Percentiles rank a stretch among this genome's conserved stretches.
These are phyloP conservation scores for Temnothorax nylanderi DNA, from an alignment of 1,140 invertebrate genomes.

Conservation along the genomic window DNA sequence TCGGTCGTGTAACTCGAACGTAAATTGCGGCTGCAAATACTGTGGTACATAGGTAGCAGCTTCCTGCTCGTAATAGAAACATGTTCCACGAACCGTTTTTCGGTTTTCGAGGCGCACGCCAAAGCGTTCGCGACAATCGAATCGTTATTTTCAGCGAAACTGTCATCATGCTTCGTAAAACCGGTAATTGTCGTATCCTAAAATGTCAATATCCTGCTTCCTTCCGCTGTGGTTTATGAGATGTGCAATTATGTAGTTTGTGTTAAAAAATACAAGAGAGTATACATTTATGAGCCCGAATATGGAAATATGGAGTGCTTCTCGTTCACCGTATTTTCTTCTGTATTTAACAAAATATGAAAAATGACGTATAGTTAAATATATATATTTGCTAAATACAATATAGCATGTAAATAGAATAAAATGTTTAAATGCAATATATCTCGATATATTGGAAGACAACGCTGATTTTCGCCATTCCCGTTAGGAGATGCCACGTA, in stretches of 20 bases:
- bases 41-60: background rate
- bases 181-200: background rate
- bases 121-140: conserved; percentile 18
- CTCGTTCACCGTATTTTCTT: background rate
- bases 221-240: background rate
- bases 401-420: background rate
- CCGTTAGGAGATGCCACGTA: background rate
- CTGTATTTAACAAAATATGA: background rate
- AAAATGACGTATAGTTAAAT: background rate
- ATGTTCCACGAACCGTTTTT: conserved; percentile 44
- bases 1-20: conserved; percentile 21
- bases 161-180: conserved; percentile 8
- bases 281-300: background rate
- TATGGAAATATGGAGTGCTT: background rate
- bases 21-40: conserved; percentile 30
- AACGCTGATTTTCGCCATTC: background rate
- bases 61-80: conserved; percentile 37
- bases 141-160: conserved; percentile 4
- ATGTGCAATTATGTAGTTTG: background rate
- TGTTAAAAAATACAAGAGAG: background rate
- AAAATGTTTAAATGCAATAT: background rate
- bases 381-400: background rate
- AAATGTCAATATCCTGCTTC: conserved; percentile 21
- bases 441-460: background rate
- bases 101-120: background rate